Evolutionary conservation across 2,113 vertebrate genomes (phyloP).

Genomic region (Mesoclemmys tuberculata): DNA sequence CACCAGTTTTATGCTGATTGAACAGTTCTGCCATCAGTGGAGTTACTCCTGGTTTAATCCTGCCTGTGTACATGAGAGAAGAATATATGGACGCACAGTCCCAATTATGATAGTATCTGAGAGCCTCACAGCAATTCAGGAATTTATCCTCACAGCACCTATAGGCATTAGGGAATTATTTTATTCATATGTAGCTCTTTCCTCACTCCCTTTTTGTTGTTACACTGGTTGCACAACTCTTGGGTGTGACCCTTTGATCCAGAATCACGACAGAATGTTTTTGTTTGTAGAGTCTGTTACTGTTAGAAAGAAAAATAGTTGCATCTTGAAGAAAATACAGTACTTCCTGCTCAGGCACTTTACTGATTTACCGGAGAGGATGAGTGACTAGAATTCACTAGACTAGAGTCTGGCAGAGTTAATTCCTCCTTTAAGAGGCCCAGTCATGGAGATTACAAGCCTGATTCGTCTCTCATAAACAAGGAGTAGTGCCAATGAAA

Average conservation of each 20-base stretch:
- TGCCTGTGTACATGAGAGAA: neutral
- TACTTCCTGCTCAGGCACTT: rapidly evolving
- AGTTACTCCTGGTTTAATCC: neutral
- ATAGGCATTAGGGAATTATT: neutral
- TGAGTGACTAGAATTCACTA: neutral
- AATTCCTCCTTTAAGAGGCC: neutral
- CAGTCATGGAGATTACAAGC: neutral
- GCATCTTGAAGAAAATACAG: neutral
- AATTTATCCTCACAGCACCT: rapidly evolving
- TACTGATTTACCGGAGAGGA: neutral
- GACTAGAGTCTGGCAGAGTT: neutral
- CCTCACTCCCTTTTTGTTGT: neutral
- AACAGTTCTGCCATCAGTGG: rapidly evolving
- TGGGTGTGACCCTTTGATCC: neutral
- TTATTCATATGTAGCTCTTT: neutral
- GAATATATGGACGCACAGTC: neutral
- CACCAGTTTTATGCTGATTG: neutral
- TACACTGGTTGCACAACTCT: neutral
- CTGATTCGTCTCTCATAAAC: neutral
- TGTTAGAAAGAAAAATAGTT: neutral
- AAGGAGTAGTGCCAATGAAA: neutral
- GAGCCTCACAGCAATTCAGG: neutral
- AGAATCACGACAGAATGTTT: neutral
- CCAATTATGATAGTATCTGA: neutral
- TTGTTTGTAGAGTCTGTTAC: neutral